These are phyloP conservation scores for Heteromurus nitidus DNA, from an alignment of 2,888 invertebrate genomes.

Conservation along the genomic window DNA sequence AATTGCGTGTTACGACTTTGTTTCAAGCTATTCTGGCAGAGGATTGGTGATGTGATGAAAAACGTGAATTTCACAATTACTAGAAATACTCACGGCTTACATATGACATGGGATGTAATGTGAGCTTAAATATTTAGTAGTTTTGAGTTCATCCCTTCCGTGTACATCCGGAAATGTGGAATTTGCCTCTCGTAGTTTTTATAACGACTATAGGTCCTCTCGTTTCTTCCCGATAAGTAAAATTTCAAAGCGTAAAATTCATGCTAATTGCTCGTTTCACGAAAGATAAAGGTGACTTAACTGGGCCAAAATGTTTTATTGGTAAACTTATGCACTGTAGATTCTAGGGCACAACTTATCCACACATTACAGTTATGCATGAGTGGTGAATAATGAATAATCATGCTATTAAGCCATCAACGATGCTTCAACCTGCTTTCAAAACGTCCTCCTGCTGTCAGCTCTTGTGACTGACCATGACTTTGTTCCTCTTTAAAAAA, in stretches of 20 bases:
- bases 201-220: background rate
- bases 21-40: too few species aligned
- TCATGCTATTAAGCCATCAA: conserved; percentile 48
- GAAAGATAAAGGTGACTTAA: background rate
- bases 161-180: too few species aligned
- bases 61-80: too few species aligned
- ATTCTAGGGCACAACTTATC: conserved; percentile 2
- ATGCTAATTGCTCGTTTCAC: too few species aligned
- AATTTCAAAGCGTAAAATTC: too few species aligned
- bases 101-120: too few species aligned
- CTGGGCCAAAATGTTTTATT: background rate
- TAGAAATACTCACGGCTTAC: too few species aligned
- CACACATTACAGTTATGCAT: background rate
- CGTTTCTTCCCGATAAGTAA: background rate
- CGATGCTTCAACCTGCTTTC: conserved; percentile 48
- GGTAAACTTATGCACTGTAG: background rate
- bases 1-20: background rate
- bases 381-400: conserved; percentile 11
- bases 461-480: conserved; percentile 2
- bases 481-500: background rate
- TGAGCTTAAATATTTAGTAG: too few species aligned
- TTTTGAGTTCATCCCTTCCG: too few species aligned
- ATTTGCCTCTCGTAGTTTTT: too few species aligned
- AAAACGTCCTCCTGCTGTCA: conserved; percentile 35
- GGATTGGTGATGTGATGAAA: too few species aligned